Conservation (phyloP, 2,113 vertebrate species). For the Calyptommatus sinebrachiatus region DNA sequence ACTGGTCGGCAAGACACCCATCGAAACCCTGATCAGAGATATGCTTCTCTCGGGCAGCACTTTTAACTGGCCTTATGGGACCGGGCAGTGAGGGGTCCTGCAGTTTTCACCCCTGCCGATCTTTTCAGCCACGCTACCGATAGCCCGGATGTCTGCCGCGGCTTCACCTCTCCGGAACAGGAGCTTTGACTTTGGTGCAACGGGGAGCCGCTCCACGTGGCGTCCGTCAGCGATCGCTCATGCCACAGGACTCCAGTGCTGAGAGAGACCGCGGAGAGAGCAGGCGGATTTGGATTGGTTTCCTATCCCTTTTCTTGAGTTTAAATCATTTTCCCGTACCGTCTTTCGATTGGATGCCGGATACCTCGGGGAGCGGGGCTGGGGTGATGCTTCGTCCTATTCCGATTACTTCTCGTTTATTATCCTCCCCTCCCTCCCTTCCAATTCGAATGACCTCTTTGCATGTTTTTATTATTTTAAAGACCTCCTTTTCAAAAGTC, state of each 20-base stretch:
- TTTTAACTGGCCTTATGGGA: constrained; percentile 92
- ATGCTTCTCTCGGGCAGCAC: constrained; percentile 95
- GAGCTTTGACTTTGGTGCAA: not conserved
- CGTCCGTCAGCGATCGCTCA: too few relatives aligned
- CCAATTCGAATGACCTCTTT: too few relatives aligned
- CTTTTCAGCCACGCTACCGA: not conserved
- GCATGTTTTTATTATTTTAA: not conserved
- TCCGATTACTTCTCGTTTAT: not conserved
- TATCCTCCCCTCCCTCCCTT: not conserved
- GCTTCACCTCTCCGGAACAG: fast-evolving
- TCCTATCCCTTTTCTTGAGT: not conserved
- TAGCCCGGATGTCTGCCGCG: not conserved
- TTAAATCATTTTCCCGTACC: not conserved
- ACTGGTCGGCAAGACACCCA: constrained; percentile 93
- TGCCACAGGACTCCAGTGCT: too few relatives aligned
- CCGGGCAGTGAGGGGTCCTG: constrained; percentile 75
- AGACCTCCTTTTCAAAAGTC: not conserved
- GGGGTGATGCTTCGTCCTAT: not conserved
- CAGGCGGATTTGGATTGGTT: not conserved
- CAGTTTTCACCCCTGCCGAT: fast-evolving
- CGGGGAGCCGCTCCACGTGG: not conserved
- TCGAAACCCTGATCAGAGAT: constrained; percentile 94
- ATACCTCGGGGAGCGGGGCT: not conserved
- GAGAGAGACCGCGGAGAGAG: not conserved
- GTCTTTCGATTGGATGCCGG: not conserved